phyloP scores from a whole-genome alignment of 1,140 invertebrate genomes.

The Aricia agestis region DNA sequence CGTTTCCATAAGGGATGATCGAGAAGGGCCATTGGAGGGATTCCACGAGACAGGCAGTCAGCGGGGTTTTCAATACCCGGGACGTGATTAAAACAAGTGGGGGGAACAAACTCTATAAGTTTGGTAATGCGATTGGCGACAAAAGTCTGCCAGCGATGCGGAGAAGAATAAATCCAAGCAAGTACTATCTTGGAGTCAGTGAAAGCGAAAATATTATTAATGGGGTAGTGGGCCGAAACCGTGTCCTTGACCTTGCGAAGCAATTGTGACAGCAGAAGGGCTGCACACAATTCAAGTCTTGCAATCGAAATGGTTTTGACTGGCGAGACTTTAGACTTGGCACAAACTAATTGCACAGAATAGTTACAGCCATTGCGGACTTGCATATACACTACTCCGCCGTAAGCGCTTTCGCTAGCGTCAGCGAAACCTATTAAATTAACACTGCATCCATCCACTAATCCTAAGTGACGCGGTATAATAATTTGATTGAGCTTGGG shows the following conservation, averaged over 20 bases:
- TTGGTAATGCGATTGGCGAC: slow-evolving; percentile 16
- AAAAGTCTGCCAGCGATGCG: slow-evolving; percentile 26
- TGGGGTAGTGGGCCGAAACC: not conserved
- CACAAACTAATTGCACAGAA: slow-evolving; percentile 30
- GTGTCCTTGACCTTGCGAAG: not conserved
- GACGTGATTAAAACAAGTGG: slow-evolving; percentile 41
- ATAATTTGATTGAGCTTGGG: slow-evolving; percentile 15
- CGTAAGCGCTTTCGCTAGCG: slow-evolving; percentile 40
- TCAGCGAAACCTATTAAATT: slow-evolving; percentile 42
- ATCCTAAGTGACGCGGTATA: not conserved
- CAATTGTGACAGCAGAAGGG: slow-evolving; percentile 16
- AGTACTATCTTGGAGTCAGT: slow-evolving; percentile 20
- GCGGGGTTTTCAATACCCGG: slow-evolving; percentile 36
- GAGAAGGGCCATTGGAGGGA: slow-evolving; percentile 32
- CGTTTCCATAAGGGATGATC: slow-evolving; percentile 33
- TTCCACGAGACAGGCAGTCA: slow-evolving; percentile 38
- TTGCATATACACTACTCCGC: slow-evolving; percentile 36
- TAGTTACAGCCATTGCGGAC: not conserved
- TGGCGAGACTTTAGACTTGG: slow-evolving; percentile 34
- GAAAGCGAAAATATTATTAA: slow-evolving; percentile 17
- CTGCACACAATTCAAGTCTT: slow-evolving; percentile 18
- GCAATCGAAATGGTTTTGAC: slow-evolving; percentile 19
- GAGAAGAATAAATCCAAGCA: slow-evolving; percentile 18
- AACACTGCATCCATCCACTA: not conserved
- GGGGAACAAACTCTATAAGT: not conserved